phyloP scores from a whole-genome alignment of 2,888 invertebrate species.

The Panorpa germanica region DNA sequence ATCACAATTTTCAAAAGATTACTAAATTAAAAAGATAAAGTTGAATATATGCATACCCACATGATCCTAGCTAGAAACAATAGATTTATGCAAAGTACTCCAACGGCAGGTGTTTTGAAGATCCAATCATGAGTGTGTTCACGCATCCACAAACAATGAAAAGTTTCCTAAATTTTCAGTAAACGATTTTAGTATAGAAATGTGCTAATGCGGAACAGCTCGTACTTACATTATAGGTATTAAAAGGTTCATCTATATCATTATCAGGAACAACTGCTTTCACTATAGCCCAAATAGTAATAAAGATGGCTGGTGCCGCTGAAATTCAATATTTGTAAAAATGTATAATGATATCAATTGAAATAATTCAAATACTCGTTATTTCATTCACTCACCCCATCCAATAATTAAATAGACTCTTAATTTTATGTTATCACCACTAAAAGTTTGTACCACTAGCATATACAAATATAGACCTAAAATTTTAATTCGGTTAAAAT shows the following conservation, averaged over 20 bases:
- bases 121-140: conserved; percentile 72
- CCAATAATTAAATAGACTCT: conserved; percentile 65
- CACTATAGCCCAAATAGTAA: conserved; percentile 28
- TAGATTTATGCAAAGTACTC: conserved; percentile 61
- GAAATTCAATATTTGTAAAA: too few species aligned
- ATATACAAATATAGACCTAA: conserved; percentile 71
- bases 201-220: background rate
- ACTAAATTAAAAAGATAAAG: background rate
- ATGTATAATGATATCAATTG: background rate
- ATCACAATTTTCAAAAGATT: background rate
- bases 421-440: conserved; percentile 67
- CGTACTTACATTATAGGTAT: background rate
- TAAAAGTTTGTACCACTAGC: conserved; percentile 71
- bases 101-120: conserved; percentile 63
- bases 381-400: conserved; percentile 73
- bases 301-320: conserved; percentile 29
- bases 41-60: conserved; percentile 44
- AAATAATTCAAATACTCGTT: too few species aligned
- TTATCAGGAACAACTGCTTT: conserved; percentile 25
- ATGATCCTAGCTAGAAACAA: conserved; percentile 70
- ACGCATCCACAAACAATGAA: conserved; percentile 62
- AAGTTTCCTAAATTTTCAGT: background rate
- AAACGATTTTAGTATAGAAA: conserved; percentile 1
- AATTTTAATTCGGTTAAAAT: conserved; percentile 19
- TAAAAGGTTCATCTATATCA: conserved; percentile 9